A percentile compares a stretch with the other conserved stretches of the same genome.
Evolutionary conservation across 2,888 invertebrate genomes (phyloP).

Genomic region (Nephrotoma guestfalica): DNA sequence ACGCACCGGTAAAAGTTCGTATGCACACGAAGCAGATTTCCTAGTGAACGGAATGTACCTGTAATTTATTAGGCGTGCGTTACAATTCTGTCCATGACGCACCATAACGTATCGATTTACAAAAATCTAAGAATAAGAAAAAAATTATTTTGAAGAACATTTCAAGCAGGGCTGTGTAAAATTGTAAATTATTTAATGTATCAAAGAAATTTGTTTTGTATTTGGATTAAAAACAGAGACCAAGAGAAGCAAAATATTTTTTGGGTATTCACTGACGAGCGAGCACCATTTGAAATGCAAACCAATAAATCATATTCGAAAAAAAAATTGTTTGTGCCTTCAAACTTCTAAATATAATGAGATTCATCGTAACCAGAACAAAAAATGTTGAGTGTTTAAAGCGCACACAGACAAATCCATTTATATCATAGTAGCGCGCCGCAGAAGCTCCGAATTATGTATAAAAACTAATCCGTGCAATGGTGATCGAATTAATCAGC

Average conservation of each 20-base stretch:
- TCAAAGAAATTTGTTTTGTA: not conserved
- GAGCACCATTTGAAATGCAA: not conserved
- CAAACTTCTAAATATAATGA: not conserved
- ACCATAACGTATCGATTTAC: not conserved
- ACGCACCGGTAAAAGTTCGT: slow-evolving; percentile 63
- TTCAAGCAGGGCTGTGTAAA: slow-evolving; percentile 5
- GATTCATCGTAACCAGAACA: not conserved
- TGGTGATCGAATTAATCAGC: not conserved
- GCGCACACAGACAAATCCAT: not conserved
- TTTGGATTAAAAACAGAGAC: not conserved
- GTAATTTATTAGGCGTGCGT: slow-evolving; percentile 31
- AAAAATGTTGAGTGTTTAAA: not conserved
- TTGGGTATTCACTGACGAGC: not conserved
- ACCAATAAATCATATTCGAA: not conserved
- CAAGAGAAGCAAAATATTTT: not conserved
- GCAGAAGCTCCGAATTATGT: not conserved
- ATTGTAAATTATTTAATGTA: not conserved
- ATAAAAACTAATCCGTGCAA: not conserved
- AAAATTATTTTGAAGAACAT: not conserved
- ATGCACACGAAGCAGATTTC: slow-evolving; percentile 90
- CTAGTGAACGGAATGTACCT: slow-evolving; percentile 97
- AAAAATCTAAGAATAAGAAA: not conserved
- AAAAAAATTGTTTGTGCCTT: not conserved
- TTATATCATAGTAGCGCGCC: not conserved
- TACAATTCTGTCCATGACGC: not conserved